A percentile compares a stretch with the other conserved stretches of the same genome.
phyloP scores from a whole-genome alignment of 1,140 invertebrate species.

The Eueides isabella region DNA sequence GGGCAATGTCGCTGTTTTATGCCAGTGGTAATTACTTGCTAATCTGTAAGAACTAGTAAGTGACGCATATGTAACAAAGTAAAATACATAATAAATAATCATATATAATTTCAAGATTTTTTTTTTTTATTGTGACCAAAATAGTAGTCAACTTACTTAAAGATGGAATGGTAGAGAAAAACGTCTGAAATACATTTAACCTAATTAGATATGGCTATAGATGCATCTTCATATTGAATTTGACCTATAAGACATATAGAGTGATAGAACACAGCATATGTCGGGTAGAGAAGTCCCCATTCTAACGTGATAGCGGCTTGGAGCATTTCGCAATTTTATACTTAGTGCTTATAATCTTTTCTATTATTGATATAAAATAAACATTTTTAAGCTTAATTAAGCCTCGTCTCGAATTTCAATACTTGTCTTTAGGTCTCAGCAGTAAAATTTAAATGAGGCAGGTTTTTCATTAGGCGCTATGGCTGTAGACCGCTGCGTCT shows the following conservation, averaged over 20 bases:
- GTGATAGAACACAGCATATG: too few species aligned
- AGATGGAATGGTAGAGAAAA: background rate
- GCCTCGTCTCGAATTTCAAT: background rate
- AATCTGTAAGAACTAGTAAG: constrained; percentile 1
- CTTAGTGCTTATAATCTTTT: background rate
- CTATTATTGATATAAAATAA: background rate
- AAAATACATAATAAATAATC: background rate
- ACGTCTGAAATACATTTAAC: background rate
- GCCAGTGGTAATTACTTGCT: background rate
- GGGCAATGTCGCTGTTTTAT: constrained; percentile 33
- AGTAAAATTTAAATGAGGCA: constrained; percentile 31
- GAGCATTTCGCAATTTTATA: background rate
- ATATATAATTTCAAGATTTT: too few species aligned
- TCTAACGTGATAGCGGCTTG: background rate
- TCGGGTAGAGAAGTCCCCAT: background rate
- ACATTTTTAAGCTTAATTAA: background rate
- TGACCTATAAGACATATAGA: too few species aligned
- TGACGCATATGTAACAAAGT: background rate
- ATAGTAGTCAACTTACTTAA: background rate
- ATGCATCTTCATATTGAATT: too few species aligned
- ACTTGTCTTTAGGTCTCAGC: constrained; percentile 1
- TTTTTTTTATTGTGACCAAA: too few species aligned
- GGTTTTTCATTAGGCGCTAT: constrained; percentile 41
- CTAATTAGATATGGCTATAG: too few species aligned
- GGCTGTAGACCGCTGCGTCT: constrained; percentile 38